Evolutionary conservation across 1,140 invertebrate genomes (phyloP).

Genomic region (Drosophila repleta): DNA sequence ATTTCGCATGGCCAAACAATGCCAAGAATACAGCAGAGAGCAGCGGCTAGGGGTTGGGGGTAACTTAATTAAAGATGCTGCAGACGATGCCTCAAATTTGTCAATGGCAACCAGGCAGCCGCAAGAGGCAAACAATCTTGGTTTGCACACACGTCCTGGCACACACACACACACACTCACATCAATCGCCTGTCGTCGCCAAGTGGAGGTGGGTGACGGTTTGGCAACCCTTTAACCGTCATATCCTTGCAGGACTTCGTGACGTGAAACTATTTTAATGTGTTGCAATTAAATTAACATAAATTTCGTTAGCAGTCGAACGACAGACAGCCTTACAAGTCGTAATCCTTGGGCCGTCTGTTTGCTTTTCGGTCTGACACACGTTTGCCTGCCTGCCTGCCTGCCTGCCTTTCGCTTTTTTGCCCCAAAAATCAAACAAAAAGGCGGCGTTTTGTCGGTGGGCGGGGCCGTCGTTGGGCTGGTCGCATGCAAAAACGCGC

Average conservation of each 20-base stretch:
- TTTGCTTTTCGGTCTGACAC: constrained; percentile 44
- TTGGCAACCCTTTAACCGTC: constrained; percentile 32
- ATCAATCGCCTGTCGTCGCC: constrained; percentile 37
- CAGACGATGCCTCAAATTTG: constrained; percentile 8
- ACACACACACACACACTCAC: constrained; percentile 10
- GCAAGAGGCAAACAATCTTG: constrained; percentile 67
- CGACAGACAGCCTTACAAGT: constrained; percentile 38
- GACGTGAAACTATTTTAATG: constrained; percentile 80
- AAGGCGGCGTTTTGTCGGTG: background rate
- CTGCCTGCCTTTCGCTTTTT: constrained; percentile 46
- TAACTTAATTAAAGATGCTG: constrained; percentile 71
- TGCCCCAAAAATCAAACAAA: constrained; percentile 55
- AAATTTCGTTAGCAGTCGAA: constrained; percentile 54
- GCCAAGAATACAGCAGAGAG: background rate
- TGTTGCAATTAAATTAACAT: constrained; percentile 83
- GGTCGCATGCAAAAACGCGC: constrained; percentile 59
- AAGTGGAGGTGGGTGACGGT: background rate
- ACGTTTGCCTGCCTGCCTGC: constrained; percentile 55
- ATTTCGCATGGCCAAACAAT: constrained; percentile 50
- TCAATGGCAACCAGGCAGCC: constrained; percentile 40
- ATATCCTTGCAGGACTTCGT: constrained; percentile 35
- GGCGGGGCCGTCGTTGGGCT: constrained; percentile 1
- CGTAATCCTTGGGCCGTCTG: constrained; percentile 44
- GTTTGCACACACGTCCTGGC: constrained; percentile 21
- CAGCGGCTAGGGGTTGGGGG: background rate